Percentiles rank a stretch among this genome's conserved stretches.
Conservation (phyloP, 2,113 vertebrate species). For the Camelus dromedarius region DNA sequence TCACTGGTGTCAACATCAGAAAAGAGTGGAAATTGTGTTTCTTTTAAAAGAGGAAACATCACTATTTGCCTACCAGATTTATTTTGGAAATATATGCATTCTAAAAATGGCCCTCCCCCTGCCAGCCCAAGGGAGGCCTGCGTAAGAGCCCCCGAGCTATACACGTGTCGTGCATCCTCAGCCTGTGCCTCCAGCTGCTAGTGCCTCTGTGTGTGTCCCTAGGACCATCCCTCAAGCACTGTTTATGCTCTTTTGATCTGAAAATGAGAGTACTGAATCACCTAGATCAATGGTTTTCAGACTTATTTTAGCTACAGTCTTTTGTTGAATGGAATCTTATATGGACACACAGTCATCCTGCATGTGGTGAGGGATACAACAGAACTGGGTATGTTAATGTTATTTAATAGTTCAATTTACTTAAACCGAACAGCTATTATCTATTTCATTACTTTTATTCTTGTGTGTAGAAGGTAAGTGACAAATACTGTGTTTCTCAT, state of each 20-base stretch:
- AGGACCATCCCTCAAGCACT: background rate
- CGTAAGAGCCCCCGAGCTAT: background rate
- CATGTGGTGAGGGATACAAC: background rate
- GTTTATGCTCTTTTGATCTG: background rate
- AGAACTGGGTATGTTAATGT: background rate
- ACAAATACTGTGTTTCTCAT: background rate
- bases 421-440: background rate
- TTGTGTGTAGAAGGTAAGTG: background rate
- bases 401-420: background rate
- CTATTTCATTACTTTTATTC: slow-evolving; percentile 7
- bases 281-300: background rate
- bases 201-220: background rate
- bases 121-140: background rate
- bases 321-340: background rate
- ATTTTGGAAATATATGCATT: slow-evolving; percentile 23
- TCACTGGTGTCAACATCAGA: slow-evolving; percentile 10
- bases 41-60: background rate
- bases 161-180: background rate
- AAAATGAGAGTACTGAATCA: background rate
- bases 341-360: background rate
- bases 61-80: background rate
- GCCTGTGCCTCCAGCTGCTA: background rate
- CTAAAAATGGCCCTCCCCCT: background rate
- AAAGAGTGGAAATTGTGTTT: background rate
- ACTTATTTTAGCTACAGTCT: background rate